A percentile compares a stretch with the other conserved stretches of the same genome.
phyloP scores from a whole-genome alignment of 2,113 vertebrate genomes.

The Merops nubicus region DNA sequence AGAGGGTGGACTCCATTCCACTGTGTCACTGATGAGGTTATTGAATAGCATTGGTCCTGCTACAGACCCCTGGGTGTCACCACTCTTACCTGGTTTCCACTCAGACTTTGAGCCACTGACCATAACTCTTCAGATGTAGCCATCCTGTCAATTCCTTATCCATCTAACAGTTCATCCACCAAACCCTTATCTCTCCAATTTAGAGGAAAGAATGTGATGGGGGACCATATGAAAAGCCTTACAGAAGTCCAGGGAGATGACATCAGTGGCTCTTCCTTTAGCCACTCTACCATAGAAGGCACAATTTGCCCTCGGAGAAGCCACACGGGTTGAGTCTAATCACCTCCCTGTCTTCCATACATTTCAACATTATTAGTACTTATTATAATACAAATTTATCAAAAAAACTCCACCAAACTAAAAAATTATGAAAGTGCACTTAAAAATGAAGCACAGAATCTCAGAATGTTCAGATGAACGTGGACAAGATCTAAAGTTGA shows the following conservation, averaged over 20 bases:
- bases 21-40: not conserved
- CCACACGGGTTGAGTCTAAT: not conserved
- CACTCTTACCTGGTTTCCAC: not conserved
- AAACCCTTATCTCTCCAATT: not conserved
- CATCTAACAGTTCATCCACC: not conserved
- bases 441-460: not conserved
- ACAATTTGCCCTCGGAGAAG: not conserved
- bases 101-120: not conserved
- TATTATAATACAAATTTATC: not conserved
- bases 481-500: not conserved
- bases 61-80: not conserved
- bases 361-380: not conserved
- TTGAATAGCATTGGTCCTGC: not conserved
- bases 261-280: not conserved
- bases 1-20: not conserved
- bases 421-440: not conserved
- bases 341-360: not conserved
- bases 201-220: not conserved
- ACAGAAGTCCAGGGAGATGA: not conserved
- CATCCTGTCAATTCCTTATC: not conserved
- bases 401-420: not conserved
- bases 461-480: not conserved
- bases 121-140: fast-evolving
- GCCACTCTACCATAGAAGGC: not conserved
- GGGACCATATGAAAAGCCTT: not conserved